Percentiles rank a stretch among this genome's conserved stretches.
These are phyloP conservation scores for Caradrina clavipalpis DNA, from an alignment of 2,888 invertebrate species.

Conservation along the genomic window DNA sequence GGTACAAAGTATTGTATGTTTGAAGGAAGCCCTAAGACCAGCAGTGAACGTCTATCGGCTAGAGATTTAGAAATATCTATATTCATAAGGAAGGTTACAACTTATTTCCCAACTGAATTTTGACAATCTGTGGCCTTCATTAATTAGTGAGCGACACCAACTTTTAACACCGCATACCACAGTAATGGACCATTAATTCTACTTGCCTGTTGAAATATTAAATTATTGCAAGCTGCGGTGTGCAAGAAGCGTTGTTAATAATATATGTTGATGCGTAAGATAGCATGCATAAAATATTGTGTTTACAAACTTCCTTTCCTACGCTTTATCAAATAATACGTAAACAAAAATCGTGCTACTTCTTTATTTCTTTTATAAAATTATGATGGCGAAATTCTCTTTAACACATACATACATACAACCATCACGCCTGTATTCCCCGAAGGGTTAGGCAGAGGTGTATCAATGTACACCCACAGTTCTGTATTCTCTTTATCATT, in stretches of 20 bases:
- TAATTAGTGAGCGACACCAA: constrained; percentile 31
- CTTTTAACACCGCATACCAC: constrained; percentile 39
- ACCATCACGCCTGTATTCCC: too few species aligned
- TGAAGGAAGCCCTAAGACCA: too few species aligned
- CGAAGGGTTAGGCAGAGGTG: too few species aligned
- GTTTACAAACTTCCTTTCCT: constrained; percentile 4
- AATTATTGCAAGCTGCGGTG: constrained; percentile 19
- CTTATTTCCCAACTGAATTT: background rate
- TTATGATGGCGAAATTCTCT: background rate
- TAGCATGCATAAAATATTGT: constrained; percentile 1
- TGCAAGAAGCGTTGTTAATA: constrained; percentile 14
- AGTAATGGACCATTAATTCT: constrained; percentile 49
- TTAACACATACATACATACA: too few species aligned
- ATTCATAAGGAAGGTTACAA: background rate
- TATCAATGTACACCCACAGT: too few species aligned
- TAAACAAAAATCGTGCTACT: background rate
- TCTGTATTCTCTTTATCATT: background rate
- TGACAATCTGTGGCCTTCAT: constrained; percentile 23
- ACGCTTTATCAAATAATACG: background rate
- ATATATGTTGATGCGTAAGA: constrained; percentile 20
- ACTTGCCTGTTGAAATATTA: constrained; percentile 46
- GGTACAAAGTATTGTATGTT: too few species aligned
- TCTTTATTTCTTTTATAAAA: background rate
- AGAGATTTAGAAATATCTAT: too few species aligned
- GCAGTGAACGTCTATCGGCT: too few species aligned